A percentile compares a stretch with the other conserved stretches of the same genome.
Conservation (phyloP, 1,140 invertebrate species). For the Anagrus nilaparvatae region DNA sequence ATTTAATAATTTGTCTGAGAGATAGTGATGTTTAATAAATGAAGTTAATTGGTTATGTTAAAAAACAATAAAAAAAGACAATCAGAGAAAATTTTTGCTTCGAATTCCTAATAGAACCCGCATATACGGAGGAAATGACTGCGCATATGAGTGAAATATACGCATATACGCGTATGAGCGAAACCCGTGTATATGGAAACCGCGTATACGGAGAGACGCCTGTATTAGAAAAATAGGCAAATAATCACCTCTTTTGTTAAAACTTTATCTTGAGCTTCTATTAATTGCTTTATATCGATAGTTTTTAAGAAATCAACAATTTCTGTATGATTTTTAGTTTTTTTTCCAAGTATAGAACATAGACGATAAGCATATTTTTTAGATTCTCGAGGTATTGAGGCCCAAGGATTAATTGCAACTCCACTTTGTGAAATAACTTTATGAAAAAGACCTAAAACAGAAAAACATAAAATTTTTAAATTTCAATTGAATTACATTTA, state of each 20-base stretch:
- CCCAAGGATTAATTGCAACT: conserved; percentile 37
- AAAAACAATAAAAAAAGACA: too few species aligned
- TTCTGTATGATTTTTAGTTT: conserved; percentile 32
- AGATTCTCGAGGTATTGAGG: conserved; percentile 34
- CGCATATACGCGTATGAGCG: too few species aligned
- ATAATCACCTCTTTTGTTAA: conserved; percentile 6
- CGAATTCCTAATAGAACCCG: too few species aligned
- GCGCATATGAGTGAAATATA: too few species aligned
- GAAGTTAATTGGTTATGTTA: too few species aligned
- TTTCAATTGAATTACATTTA: not conserved
- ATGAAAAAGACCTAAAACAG: conserved; percentile 42
- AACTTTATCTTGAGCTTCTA: conserved; percentile 1
- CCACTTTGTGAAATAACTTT: conserved; percentile 52
- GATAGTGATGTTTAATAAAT: too few species aligned
- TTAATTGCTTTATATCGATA: conserved; percentile 19
- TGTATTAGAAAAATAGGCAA: too few species aligned
- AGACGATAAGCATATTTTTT: conserved; percentile 24
- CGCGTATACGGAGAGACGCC: too few species aligned
- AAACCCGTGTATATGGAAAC: too few species aligned
- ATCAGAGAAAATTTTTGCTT: too few species aligned
- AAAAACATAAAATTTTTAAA: not conserved
- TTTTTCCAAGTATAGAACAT: conserved; percentile 28
- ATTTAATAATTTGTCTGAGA: too few species aligned
- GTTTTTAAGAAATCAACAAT: conserved; percentile 39
- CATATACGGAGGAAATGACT: too few species aligned